Base-by-base conservation (phyloP, 2,888 invertebrate species). In the Lumbricus terrestris region DNA sequence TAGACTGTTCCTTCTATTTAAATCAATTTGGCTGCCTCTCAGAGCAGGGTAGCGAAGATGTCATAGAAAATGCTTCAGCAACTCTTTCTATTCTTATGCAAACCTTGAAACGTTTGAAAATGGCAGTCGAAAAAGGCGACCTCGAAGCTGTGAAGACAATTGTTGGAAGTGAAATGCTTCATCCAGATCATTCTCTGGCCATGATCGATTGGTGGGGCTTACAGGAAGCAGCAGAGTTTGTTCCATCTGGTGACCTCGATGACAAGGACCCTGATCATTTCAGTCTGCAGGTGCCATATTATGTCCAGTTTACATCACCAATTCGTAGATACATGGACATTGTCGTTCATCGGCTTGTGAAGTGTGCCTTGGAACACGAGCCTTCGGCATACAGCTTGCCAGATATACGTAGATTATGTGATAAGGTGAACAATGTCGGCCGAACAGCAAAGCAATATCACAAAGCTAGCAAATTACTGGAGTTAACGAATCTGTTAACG, bases 181-280 rank as follows among this genome's bases (percentile, higher is more conserved):
- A 94, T 91, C 94, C 94, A 0, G 93, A 93, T 91, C 90, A 93
- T 69, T 92, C 93, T 83, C 92, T 94, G 23, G 93, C 94, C 11
- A 89, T 93, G 33, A 83, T 90, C 37, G 92, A 92, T 37, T 92
- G 94, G 88, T 92, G 91, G 8, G 88, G 88, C 20, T 92, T 94
- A 69, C 93, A 93, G 90, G 91, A 93, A n/a, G 88, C 89, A 29
- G 91, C 93, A n/a, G 90, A 90, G n/a, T 93, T 92, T 90, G 91
- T 91, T 37, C n/a, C 33, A 18, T 90, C 91, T 23, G 91, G 91
- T 23, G 91, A 91, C 40, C 47, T 54, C 33, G 82, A 88, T n/a
- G 82, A 69, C 5, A 85, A 90, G 20, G 88, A 90, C 23, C 88
- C 42, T 8, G 42, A 90, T 34, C 93, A 94, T 89, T 94, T 93